These are phyloP conservation scores for Latrodectus elegans DNA, from an alignment of 2,888 invertebrate genomes.

Conservation along the genomic window DNA sequence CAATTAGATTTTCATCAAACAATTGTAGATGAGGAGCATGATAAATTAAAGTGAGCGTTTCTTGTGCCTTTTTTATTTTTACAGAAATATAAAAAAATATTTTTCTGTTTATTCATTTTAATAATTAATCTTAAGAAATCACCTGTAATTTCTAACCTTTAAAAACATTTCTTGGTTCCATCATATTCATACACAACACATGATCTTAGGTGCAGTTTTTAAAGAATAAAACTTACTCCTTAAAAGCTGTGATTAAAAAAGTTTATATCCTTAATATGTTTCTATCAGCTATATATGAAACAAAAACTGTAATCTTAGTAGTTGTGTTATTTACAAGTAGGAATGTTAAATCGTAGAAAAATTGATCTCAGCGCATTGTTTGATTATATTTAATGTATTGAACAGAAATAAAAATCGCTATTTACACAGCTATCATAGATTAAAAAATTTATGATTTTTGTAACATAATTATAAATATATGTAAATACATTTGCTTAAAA, in stretches of 20 bases:
- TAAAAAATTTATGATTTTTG: too few relatives aligned
- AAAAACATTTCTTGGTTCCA: background rate
- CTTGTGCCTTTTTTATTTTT: background rate
- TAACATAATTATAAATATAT: too few relatives aligned
- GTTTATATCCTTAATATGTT: too few relatives aligned
- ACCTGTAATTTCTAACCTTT: background rate
- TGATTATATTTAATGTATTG: too few relatives aligned
- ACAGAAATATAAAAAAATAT: background rate
- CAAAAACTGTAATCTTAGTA: too few relatives aligned
- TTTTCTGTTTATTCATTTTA: background rate
- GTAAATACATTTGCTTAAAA: too few relatives aligned
- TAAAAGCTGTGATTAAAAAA: background rate
- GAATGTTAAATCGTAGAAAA: too few relatives aligned
- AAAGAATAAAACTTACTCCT: background rate
- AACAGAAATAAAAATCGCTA: too few relatives aligned
- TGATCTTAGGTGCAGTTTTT: background rate
- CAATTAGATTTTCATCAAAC: constrained; percentile 35
- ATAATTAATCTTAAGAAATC: background rate
- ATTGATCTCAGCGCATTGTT: too few relatives aligned
- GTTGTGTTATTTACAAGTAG: too few relatives aligned
- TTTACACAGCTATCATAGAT: too few relatives aligned
- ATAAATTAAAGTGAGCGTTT: constrained; percentile 43
- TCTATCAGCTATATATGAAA: too few relatives aligned
- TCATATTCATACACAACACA: background rate
- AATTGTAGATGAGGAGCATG: constrained; percentile 47